Conservation (phyloP, 2,113 vertebrate species). For the Catharus fuscescens region DNA sequence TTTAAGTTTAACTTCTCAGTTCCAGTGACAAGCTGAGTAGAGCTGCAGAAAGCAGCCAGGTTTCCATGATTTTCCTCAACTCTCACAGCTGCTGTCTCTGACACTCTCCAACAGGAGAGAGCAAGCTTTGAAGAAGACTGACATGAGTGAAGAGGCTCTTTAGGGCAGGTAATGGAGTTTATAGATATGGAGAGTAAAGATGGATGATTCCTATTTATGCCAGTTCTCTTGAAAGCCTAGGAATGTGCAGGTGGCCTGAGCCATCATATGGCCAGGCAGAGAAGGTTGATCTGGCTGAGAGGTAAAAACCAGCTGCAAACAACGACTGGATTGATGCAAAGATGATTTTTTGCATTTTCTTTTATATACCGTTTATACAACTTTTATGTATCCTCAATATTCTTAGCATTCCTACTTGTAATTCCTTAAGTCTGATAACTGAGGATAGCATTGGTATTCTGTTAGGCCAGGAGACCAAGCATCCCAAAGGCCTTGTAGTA, state of each 20-base stretch:
- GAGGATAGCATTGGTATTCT: neutral
- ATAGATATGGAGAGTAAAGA: neutral
- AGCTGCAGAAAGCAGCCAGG: neutral
- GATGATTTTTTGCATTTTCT: neutral
- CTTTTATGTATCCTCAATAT: neutral
- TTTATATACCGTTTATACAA: neutral
- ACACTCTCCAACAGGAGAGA: neutral
- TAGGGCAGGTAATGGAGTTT: neutral
- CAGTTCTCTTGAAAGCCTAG: neutral
- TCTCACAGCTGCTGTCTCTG: neutral
- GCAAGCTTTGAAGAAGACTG: neutral
- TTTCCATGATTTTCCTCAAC: neutral
- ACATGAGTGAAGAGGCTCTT: neutral
- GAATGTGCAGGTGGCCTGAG: neutral
- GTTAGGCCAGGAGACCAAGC: neutral
- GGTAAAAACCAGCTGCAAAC: neutral
- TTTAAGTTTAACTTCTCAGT: neutral
- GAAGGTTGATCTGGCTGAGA: neutral
- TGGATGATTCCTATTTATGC: neutral
- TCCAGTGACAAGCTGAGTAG: neutral
- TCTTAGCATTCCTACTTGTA: neutral
- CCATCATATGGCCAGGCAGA: neutral
- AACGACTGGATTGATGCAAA: neutral
- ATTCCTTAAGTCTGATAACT: neutral
- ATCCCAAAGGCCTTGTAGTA: neutral